Evolutionary conservation across 2,113 vertebrate species (phyloP).

Genomic region (Halichoerus grypus): DNA sequence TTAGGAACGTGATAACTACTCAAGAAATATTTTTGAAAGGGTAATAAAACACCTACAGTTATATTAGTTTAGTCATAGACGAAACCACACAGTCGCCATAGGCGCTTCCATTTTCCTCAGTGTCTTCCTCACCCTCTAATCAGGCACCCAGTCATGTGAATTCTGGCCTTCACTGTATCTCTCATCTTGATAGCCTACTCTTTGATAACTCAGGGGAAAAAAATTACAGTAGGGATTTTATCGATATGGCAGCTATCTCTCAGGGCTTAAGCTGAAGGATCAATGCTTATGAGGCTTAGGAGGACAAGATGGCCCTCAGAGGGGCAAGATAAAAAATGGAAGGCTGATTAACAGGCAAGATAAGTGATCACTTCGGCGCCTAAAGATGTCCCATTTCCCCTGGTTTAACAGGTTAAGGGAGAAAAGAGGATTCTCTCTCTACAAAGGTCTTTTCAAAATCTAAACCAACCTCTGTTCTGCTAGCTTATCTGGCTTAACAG

Average conservation of each 20-base stretch:
- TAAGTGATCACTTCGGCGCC: conserved; percentile 40
- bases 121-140: not conserved
- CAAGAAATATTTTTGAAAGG: not conserved
- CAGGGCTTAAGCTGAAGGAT: conserved; percentile 58
- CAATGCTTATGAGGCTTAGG: conserved; percentile 26
- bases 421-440: conserved; percentile 67
- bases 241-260: conserved; percentile 1
- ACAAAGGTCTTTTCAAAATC: conserved; percentile 11
- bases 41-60: not conserved
- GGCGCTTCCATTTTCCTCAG: not conserved
- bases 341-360: conserved; percentile 62
- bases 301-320: not conserved
- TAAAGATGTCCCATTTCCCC: not conserved
- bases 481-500: conserved; percentile 39
- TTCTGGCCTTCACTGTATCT: not conserved
- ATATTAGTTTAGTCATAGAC: not conserved
- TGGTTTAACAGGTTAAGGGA: not conserved
- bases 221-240: not conserved
- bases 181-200: not conserved
- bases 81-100: not conserved
- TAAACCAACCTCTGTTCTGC: conserved; percentile 4
- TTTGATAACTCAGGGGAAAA: conserved; percentile 29
- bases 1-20: not conserved
- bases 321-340: not conserved
- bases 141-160: not conserved